Evolutionary conservation across 2,888 invertebrate genomes (phyloP), one percentile per base, ranked within the genome.

Genomic region (Oscheius myriophilus): DNA sequence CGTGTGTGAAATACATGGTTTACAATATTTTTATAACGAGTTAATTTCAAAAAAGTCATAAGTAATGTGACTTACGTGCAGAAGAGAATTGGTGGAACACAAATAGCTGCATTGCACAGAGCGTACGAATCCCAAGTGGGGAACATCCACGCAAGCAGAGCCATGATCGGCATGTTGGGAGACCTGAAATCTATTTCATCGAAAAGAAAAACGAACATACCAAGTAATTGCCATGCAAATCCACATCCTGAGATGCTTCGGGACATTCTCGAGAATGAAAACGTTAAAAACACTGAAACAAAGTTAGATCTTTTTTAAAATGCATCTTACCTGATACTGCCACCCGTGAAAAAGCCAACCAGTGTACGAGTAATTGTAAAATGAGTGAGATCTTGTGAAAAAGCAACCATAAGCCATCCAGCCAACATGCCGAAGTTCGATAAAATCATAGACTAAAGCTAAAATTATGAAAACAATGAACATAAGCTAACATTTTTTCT

Each of bases 241-340:
- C 76, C 78, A 76, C 74, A 84, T 79, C 23, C 83, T 69, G 45
- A 79, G 79, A 26, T 75, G 72, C 52, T 81, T 84, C 4, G 84
- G 84, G 26, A 84, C 70, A 57, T 82, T 84, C 71, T 84, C 84
- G 62, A 84, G 68, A 11, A 82, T 71, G 65, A 75, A 84, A 0
- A 84, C 83, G 53, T 75, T 75, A 39, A 73, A 61, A 3, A 81
- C 70, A 43, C 82, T 82, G 67, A 57, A 43, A 25, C 11, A 9
- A 55, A 41, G 7, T 57, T n/a, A 58, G 43, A 57, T 21, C 41
- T 41, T 41, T 52, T 54, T 63, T 23, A 41, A 58, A 12, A 58
- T 18, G 26, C 2, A 25, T 21, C 7, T 14, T 26, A 78, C 78
- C 75, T 72, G 45, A 73, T 69, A 57, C 71, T 69, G 21, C 73